Percentiles rank a stretch among this genome's conserved stretches.
These are phyloP conservation scores for Arothron firmamentum DNA, from an alignment of 2,113 vertebrate species.

Conservation along the genomic window DNA sequence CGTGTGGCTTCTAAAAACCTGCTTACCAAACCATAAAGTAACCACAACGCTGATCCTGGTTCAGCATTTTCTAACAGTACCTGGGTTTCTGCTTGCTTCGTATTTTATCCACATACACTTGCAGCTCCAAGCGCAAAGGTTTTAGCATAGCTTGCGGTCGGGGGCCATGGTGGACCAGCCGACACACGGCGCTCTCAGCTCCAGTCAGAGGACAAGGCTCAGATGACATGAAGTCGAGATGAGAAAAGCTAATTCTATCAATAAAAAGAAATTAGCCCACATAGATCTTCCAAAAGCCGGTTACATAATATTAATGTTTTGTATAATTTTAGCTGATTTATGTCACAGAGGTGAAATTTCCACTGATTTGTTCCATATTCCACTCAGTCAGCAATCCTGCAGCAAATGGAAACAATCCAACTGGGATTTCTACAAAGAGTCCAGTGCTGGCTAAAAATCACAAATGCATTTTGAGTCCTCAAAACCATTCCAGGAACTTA, in stretches of 20 bases:
- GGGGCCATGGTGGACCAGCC: constrained; percentile 71
- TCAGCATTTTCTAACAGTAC: constrained; percentile 50
- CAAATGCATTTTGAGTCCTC: constrained; percentile 46
- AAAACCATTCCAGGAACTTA: constrained; percentile 17
- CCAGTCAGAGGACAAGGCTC: constrained; percentile 69
- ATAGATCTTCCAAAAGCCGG: background rate
- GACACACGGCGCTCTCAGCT: constrained; percentile 77
- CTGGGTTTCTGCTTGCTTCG: constrained; percentile 72
- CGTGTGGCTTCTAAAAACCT: constrained; percentile 1
- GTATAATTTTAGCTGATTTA: background rate
- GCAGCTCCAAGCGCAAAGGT: constrained; percentile 76
- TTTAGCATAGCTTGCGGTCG: constrained; percentile 70
- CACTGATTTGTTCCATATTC: constrained; percentile 13
- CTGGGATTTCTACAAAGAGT: constrained; percentile 12
- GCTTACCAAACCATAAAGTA: background rate
- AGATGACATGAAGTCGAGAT: constrained; percentile 42
- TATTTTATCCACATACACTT: constrained; percentile 73
- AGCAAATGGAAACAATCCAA: constrained; percentile 29
- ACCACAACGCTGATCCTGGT: background rate
- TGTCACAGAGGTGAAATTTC: background rate
- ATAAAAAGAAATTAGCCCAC: background rate
- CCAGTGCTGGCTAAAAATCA: constrained; percentile 29
- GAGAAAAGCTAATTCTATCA: constrained; percentile 3
- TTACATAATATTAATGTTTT: background rate
- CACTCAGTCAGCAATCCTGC: constrained; percentile 19